Evolutionary conservation across 2,797 vertebrate genomes (phyloP), one percentile per base, ranked within the genome.

Genomic region (Buceros bicornis): DNA sequence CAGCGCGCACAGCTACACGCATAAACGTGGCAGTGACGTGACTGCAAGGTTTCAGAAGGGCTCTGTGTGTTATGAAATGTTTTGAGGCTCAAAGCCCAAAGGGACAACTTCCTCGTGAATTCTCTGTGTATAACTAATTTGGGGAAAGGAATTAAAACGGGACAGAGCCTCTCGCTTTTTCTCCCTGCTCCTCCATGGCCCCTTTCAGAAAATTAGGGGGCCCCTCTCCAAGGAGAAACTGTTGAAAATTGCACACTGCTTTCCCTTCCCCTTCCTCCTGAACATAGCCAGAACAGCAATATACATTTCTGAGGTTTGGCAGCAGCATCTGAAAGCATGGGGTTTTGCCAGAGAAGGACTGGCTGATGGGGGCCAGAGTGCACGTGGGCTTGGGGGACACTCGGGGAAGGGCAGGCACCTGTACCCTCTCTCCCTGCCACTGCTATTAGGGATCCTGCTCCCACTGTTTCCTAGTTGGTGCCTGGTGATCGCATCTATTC

Each of bases 301-400:
- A 97, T 97, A 97, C 97, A 97, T 97, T 97, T 97, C 97, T 97
- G 97, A 97, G 97, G 97, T 97, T 97, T 97, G 97, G 97, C 97
- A 97, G 94, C 94, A 91, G 95, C 93, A 96, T 97, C 88, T 95
- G 90, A 97, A 96, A 97, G 95, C 62, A 18, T 83, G 88, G 16
- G 16, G 85, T 95, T 96, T 96, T 96, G 95, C 96, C 95, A 97
- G 85, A 95, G 92, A 43, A 96, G 80, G 89, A 87, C 95, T 93
- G 90, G 66, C 82, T 97, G 94, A 94, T 96, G 94, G 93, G 76
- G 93, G 85, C 95, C 72, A 95, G 96, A 97, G 94, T 96, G 94
- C 93, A 96, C 82, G 66, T 74, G 88, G 74, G 69, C 48, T 87
- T 86, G 91, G 92, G 93, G 92, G 77, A 87, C 15, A 0, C 45